Base-by-base conservation (phyloP, 2,113 vertebrate genomes). In the Edolisoma coerulescens region DNA sequence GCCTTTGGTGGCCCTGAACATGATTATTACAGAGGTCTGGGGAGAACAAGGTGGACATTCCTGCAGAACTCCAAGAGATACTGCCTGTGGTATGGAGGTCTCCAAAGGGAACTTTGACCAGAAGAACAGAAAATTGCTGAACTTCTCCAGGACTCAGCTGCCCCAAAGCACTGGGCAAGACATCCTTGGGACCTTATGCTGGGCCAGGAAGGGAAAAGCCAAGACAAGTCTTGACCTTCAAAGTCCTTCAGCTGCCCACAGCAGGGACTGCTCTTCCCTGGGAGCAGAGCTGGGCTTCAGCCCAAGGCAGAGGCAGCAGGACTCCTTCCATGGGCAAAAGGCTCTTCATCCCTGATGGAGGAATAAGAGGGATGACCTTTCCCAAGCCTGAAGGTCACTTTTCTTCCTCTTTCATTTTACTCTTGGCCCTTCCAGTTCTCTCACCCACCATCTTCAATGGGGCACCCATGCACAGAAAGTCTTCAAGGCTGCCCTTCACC, bases 391-490 rank as follows among this genome's bases (percentile, higher is more conserved):
- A 70, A 77, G 37, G 3, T 81, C 9, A n/a, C 56, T 84, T 70
- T 74, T 61, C 53, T 73, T 85, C 20, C 52, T 68, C 65, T 87
- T 79, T 54, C 14, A 11, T 71, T 89, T 86, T 37, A 11, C 11
- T 60, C 35, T 52, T 13, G 9, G 44, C 4, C 4, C 10, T 86
- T 53, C 22, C 14, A 87, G 6, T 44, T 74, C 12, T 74, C 50
- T 45, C 4, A 1, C 8, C 11, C 16, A 9, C 20, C 42, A 19
- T 32, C 22, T 70, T 63, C 52, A 20, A 41, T 42, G 44, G 28
- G 54, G 47, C 39, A 39, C 3, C 3, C 9, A 5, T 0, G 1
- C 35, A 32, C 18, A 49, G 63, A 13, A 49, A n/a, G 27, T 4
- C 49, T 39, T 75, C 42, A 32, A 37, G 47, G 27, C 7, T 7